Evolutionary conservation across 2,888 invertebrate species (phyloP).

Genomic region (Idaea aversata): DNA sequence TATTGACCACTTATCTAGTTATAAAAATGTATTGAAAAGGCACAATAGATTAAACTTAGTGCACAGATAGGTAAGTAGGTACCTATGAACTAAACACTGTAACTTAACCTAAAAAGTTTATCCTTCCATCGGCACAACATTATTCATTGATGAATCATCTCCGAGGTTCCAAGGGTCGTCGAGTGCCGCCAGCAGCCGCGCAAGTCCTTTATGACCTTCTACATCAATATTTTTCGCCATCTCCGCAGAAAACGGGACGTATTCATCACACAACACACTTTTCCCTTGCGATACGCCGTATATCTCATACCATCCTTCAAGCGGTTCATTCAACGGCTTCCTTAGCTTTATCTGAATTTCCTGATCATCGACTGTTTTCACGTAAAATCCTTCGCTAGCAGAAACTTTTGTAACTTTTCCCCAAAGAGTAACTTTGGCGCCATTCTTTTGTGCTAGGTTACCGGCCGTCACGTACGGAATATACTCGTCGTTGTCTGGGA

Average conservation of each 20-base stretch:
- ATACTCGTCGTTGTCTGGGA: slow-evolving; percentile 72
- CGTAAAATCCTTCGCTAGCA: slow-evolving; percentile 67
- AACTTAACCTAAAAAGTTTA: slow-evolving; percentile 5
- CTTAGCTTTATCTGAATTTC: slow-evolving; percentile 65
- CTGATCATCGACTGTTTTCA: slow-evolving; percentile 72
- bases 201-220: slow-evolving; percentile 67
- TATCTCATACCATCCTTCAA: slow-evolving; percentile 76
- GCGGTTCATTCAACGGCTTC: slow-evolving; percentile 59
- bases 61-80: too few species aligned
- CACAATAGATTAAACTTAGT: too few species aligned
- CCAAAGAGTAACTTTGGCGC: slow-evolving; percentile 72
- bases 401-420: slow-evolving; percentile 72
- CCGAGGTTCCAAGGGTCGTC: slow-evolving; percentile 77
- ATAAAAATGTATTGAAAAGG: too few species aligned
- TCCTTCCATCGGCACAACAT: slow-evolving; percentile 57
- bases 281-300: slow-evolving; percentile 71
- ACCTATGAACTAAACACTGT: not conserved
- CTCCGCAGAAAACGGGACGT: slow-evolving; percentile 61
- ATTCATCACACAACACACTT: slow-evolving; percentile 69
- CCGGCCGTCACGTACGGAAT: slow-evolving; percentile 73
- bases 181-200: slow-evolving; percentile 60
- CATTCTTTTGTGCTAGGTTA: slow-evolving; percentile 65
- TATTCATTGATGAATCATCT: slow-evolving; percentile 49
- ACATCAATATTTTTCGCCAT: slow-evolving; percentile 65
- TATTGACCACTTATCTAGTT: too few species aligned